These are phyloP conservation scores for Ectropis grisescens DNA, from an alignment of 1,140 invertebrate genomes.

Conservation along the genomic window DNA sequence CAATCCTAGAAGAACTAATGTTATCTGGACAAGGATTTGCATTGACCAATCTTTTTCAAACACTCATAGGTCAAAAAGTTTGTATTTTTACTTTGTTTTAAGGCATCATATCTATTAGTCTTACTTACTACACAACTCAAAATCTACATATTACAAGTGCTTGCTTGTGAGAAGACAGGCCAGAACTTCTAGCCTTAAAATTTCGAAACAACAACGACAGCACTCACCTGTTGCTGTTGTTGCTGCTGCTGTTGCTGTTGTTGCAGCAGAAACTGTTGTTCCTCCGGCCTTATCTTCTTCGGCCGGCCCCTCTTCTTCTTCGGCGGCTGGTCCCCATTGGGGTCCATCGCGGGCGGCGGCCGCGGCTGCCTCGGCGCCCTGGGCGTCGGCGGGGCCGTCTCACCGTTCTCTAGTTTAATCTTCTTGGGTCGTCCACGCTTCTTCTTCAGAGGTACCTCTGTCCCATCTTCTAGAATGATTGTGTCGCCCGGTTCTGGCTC, in stretches of 20 bases:
- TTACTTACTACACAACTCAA: too few species aligned
- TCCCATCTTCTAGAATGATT: conserved; percentile 72
- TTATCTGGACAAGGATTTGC: too few species aligned
- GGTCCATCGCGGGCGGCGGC: conserved; percentile 24
- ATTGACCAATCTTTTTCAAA: too few species aligned
- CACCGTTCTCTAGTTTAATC: conserved; percentile 80
- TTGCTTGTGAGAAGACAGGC: too few species aligned
- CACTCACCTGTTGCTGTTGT: conserved; percentile 21
- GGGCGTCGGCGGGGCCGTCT: conserved; percentile 71
- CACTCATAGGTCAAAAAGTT: too few species aligned
- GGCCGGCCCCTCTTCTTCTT: conserved; percentile 89
- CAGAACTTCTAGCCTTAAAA: too few species aligned
- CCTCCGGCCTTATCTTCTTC: conserved; percentile 82
- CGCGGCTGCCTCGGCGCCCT: conserved; percentile 69
- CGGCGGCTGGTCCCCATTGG: conserved; percentile 70
- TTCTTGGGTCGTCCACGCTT: conserved; percentile 91
- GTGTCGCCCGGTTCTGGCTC: conserved; percentile 64
- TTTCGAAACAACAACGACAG: too few species aligned
- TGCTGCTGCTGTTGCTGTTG: conserved; percentile 50
- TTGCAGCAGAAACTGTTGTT: conserved; percentile 59
- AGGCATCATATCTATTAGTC: too few species aligned
- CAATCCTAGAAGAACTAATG: too few species aligned
- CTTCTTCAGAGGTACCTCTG: conserved; percentile 83
- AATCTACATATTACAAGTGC: too few species aligned
- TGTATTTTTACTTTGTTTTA: too few species aligned